Evolutionary conservation across 1,140 invertebrate species (phyloP), one percentile per base, ranked within the genome.

Genomic region (Aphidius ervi): DNA sequence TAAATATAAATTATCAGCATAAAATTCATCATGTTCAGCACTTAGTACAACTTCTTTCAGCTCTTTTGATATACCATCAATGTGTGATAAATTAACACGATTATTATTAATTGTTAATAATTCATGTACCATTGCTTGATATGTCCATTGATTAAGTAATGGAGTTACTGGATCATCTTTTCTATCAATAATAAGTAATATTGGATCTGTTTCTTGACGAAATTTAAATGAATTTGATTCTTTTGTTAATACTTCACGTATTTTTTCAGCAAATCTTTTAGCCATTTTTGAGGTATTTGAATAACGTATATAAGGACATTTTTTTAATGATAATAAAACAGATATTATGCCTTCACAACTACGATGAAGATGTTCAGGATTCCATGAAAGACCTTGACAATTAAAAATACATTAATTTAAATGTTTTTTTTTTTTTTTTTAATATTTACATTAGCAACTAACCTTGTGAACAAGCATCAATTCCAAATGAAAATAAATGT

Each of bases 61-160:
- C 67, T 98, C 95, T 77, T 95, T 95, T n/a, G 85, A 85, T 54
- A 91, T 86, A 37, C 88, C 89, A 46, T 90, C 87, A 16, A 95
- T 85, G 61, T 89, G 84, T 1, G 90, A 88, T 53, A 99, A 82
- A 75, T 91, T 93, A 5, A 99, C 95, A 63, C 95, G 84, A 81
- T 99, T 98, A 72, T 99, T 99, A 66, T 88, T 89, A 65, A 99
- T 97, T 0, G 88, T 90, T 37, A 99, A 77, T 49, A 99, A 78
- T 82, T 99, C 97, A 79, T 99, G 97, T 4, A 99, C 95, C 97
- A 99, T 99, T 7, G 97, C 97, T 80, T 99, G 97, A 80, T 99
- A 99, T 0, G 97, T 99, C 98, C 98, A 99, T 85, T 95, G 97
- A 82, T 94, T 98, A n/a, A 99, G 77, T 50, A 99, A 77, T 1